These are phyloP conservation scores for Habropoda laboriosa DNA, from an alignment of 1,140 invertebrate genomes.

Conservation along the genomic window DNA sequence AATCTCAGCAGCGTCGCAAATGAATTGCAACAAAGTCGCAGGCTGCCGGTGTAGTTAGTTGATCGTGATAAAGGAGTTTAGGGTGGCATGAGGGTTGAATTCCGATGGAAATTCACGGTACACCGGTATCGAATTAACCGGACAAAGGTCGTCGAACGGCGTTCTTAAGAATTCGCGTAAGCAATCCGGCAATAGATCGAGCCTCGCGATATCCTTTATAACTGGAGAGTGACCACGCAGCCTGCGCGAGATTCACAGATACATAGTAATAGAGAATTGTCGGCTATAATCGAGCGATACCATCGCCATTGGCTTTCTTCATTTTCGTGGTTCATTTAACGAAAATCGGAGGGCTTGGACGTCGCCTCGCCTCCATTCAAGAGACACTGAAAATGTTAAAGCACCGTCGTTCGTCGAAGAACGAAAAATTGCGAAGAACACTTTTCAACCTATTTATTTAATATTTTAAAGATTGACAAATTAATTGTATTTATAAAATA, in stretches of 20 bases:
- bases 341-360: conserved; percentile 47
- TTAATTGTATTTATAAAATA: too few species aligned
- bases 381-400: background rate
- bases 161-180: conserved; percentile 65
- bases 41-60: conserved; percentile 3
- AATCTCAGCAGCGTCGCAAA: background rate
- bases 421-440: too few species aligned
- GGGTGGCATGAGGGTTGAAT: background rate
- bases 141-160: conserved; percentile 54
- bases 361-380: background rate
- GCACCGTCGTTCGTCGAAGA: background rate
- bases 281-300: conserved; percentile 75
- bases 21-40: conserved; percentile 22
- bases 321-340: conserved; percentile 71
- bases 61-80: conserved; percentile 1
- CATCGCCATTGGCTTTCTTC: conserved; percentile 66
- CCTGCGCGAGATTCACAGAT: conserved; percentile 70
- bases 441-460: too few species aligned
- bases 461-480: too few species aligned
- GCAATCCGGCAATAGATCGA: conserved; percentile 65
- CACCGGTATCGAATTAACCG: conserved; percentile 47
- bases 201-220: conserved; percentile 68
- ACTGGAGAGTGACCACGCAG: conserved; percentile 68
- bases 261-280: conserved; percentile 80
- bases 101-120: conserved; percentile 43